A percentile compares a stretch with the other conserved stretches of the same genome.
Conservation (phyloP, 2,888 invertebrate genomes). For the Drosophila buzzatii region DNA sequence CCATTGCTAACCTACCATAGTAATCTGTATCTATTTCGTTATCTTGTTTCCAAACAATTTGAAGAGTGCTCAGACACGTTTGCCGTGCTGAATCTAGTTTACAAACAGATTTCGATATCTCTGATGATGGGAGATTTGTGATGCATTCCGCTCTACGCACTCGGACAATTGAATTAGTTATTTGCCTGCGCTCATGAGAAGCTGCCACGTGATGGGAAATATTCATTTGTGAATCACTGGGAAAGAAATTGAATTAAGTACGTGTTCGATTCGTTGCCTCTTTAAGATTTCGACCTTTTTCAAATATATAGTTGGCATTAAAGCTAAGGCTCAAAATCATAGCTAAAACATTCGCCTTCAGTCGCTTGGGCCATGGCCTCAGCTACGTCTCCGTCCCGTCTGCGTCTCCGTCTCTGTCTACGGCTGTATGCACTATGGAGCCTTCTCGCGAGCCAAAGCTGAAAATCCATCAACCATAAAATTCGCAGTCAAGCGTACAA, state of each 20-base stretch:
- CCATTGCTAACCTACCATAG: neutral
- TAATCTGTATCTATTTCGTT: neutral
- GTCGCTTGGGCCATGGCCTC: neutral
- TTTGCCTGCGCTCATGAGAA: conserved; percentile 9
- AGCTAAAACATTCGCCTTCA: conserved; percentile 7
- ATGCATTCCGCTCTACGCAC: conserved; percentile 11
- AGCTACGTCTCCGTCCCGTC: neutral
- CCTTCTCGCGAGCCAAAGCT: conserved; percentile 46
- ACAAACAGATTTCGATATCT: conserved; percentile 24
- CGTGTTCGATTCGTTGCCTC: conserved; percentile 58
- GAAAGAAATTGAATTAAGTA: conserved; percentile 66
- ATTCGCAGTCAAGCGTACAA: conserved; percentile 80
- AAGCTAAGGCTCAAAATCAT: conserved; percentile 36
- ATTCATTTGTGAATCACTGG: conserved; percentile 51
- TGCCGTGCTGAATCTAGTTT: neutral
- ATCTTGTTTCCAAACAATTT: neutral
- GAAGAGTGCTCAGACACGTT: neutral
- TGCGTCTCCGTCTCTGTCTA: conserved; percentile 10
- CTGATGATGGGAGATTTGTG: conserved; percentile 1
- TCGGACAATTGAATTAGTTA: conserved; percentile 19
- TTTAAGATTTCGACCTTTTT: conserved; percentile 48
- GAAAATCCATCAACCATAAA: conserved; percentile 80
- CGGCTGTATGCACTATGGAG: conserved; percentile 39
- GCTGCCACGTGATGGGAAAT: conserved; percentile 53
- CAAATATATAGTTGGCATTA: conserved; percentile 44